Base-by-base conservation (phyloP, 2,113 vertebrate species). In the Pachyramphus minor region DNA sequence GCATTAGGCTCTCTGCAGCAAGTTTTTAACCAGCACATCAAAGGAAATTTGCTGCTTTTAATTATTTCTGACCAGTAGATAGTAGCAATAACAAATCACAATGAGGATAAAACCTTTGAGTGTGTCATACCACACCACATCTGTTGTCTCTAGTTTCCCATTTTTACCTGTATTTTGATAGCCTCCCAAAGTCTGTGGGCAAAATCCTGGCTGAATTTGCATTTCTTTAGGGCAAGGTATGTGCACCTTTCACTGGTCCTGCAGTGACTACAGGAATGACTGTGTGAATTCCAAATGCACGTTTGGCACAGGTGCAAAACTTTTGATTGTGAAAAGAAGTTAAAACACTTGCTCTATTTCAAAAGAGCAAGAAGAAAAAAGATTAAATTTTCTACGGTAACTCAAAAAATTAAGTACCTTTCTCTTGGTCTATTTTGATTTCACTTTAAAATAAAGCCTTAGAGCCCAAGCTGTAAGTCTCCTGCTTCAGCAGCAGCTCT, bases 381-480 rank as follows among this genome's bases (percentile, higher is more conserved):
- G 2, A 31, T 15, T 12, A 20, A 2, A 15, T 42, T 56, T 89
- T 82, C 33, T 35, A 10, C 8, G 11, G 9, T 62, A 78, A 75
- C 18, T 71, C 68, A 77, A 87, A 87, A 93, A 89, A 64, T 53
- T 3, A 60, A 72, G 41, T 89, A 41, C 20, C 37, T 92, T 77
- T 58, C 47, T 84, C 21, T 66, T 75, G 23, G n/a, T 77, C 47
- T 93, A 7, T 74, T 84, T 77, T 68, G 71, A 84, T 91, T 75
- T 84, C 30, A 37, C 35, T 94, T 77, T 75, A 52, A 84, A 94
- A 87, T 75, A 75, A 78, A 91, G 12, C 58, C 15, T 68, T 56
- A 49, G 39, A 90, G 41, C 8, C 41, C 18, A 76, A 33, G 41
- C 53, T 79, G 11, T 56, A 63, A 67, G 39, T 39, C 33, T 74